Base-by-base conservation (phyloP, 2,888 invertebrate genomes). In the Hirtodrosophila alboralis region DNA sequence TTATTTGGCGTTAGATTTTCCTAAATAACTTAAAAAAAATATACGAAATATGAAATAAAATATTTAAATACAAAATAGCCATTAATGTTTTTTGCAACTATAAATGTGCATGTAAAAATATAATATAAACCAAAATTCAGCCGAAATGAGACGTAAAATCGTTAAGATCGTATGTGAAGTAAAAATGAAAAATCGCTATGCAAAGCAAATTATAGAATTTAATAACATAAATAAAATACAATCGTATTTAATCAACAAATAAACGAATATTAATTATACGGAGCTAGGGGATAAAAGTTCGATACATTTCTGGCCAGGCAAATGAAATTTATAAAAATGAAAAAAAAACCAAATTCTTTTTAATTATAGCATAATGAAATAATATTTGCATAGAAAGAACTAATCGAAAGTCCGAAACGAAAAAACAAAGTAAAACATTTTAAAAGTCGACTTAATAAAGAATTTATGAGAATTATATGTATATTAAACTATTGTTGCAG, bases 381-480 rank as follows among this genome's bases (percentile, higher is more conserved):
- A 72, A 65, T 77, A 76, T 84, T 80, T 80, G 86, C 81, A 77
- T 77, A 85, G 80, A 73, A 66, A 76, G n/a, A 84, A 77, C 66
- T 70, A 84, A 81, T 79, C 70, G 49, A 75, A 75, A 64, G 62
- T 65, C 70, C 60, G 43, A 57, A 54, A 18, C 41, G 38, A 67
- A 52, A 54, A 57, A 43, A 43, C 54, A 31, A 75, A 69, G 45
- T 59, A 74, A 73, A 54, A 62, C 81, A 87, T 87, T 87, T 87
- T 87, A 87, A 87, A 85, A 77, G 78, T 87, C 87, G 86, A 87
- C 76, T 86, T 83, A 86, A 88, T 87, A 88, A 86, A 87, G 87
- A 87, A 86, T 85, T 88, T 85, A 87, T 86, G 88, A 87, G 75
- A 85, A 86, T 77, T 80, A 83, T 80, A 84, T 86, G 86, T 86